Conservation (phyloP, 2,797 vertebrate genomes). For the Sebastes minor region DNA sequence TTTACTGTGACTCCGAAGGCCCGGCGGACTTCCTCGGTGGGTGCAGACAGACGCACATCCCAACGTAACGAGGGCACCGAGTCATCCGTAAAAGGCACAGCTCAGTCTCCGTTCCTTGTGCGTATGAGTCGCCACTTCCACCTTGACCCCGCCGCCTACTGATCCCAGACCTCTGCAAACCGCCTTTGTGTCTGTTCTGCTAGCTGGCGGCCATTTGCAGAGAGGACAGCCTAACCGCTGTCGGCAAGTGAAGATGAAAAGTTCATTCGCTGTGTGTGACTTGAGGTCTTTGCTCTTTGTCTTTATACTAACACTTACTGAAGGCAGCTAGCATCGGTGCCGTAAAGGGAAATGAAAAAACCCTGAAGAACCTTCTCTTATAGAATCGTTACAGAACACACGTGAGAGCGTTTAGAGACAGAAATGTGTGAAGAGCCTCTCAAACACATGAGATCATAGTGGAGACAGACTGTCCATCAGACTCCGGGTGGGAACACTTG, state of each 20-base stretch:
- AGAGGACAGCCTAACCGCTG: neutral
- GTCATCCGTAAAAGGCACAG: constrained; percentile 19
- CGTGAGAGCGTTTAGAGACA: neutral
- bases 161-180: constrained; percentile 15
- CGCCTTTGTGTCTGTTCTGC: neutral
- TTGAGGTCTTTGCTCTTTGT: neutral
- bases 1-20: constrained; percentile 32
- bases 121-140: constrained; percentile 30
- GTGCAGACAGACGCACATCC: constrained; percentile 13
- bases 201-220: constrained; percentile 11
- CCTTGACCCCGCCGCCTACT: constrained; percentile 34
- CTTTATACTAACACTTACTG: constrained; percentile 23
- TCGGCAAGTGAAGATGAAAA: constrained; percentile 5
- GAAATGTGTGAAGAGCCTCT: neutral
- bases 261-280: constrained; percentile 1
- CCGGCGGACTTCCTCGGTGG: constrained; percentile 26
- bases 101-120: neutral
- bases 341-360: constrained; percentile 1
- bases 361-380: neutral
- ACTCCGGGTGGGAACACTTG: constrained; percentile 13
- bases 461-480: neutral
- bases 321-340: neutral
- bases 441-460: neutral
- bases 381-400: neutral
- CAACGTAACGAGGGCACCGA: constrained; percentile 37